Evolutionary conservation across 2,888 invertebrate species (phyloP), one percentile per base, ranked within the genome.

Genomic region (Tuberolachnus salignus): DNA sequence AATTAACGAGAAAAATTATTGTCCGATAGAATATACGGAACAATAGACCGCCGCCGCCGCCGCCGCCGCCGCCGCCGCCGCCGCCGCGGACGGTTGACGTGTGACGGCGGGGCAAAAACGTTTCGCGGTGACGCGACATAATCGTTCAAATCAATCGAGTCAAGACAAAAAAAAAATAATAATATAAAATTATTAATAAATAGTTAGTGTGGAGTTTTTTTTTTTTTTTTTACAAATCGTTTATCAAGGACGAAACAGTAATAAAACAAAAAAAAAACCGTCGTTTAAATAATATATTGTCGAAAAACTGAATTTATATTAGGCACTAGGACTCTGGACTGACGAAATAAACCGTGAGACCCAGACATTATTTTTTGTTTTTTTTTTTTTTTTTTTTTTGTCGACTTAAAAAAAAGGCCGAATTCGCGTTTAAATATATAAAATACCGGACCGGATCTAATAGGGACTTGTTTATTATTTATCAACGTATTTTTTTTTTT

Each of bases 1-100:
- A 78, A 67, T 66, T 75, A 75, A 55, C 23, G 66, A 19, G 66
- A 61, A 74, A 74, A 66, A 74, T 66, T 75, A 75, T 66, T 64
- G 26, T 23, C 66, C 46, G 23, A 44, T 53, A 23, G 53, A 53
- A 53, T n/a, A 34, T 34, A 34, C n/a, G 21, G 57, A 75, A 75
- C 74, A 75, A 75, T 75, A 55, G 57, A 57, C n/a, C 42, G 73
- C 21, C 23, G 14, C n/a, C n/a, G n/a, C n/a, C n/a, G n/a, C n/a
- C n/a, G n/a, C n/a, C n/a, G n/a, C n/a, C n/a, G n/a, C n/a, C n/a
- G n/a, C n/a, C n/a, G n/a, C n/a, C n/a, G n/a, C n/a, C 11, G 46
- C 46, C 34, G 34, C 3, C 3, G 34, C 34, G 14, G 46, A 46
- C 66, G 19, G 66, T 67, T 75, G 34, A 34, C n/a, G n/a, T n/a